phyloP scores from a whole-genome alignment of 1,140 invertebrate species.

The Campoletis sonorensis region DNA sequence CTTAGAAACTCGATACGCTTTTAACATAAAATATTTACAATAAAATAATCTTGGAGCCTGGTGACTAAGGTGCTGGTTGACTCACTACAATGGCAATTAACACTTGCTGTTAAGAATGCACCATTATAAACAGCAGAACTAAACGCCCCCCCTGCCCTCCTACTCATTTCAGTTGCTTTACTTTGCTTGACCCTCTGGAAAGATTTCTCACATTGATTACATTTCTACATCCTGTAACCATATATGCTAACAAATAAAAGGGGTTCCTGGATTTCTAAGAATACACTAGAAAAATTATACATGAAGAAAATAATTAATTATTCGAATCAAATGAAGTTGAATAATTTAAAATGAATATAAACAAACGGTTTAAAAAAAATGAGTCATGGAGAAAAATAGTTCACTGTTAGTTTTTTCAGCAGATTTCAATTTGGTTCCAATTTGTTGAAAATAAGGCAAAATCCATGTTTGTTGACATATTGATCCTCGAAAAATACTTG shows the following conservation, averaged over 20 bases:
- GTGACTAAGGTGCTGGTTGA: slow-evolving; percentile 1
- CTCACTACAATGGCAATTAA: slow-evolving; percentile 25
- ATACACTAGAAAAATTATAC: slow-evolving; percentile 5
- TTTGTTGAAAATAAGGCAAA: no score
- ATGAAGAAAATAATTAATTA: no score
- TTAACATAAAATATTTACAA: neutral
- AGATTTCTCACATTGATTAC: slow-evolving; percentile 45
- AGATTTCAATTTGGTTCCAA: no score
- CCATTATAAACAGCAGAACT: slow-evolving; percentile 11
- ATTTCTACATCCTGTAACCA: slow-evolving; percentile 27
- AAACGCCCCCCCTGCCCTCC: neutral
- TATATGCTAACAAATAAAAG: neutral
- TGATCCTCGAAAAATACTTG: no score
- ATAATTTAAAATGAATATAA: neutral
- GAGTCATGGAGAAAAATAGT: no score
- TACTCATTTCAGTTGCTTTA: neutral
- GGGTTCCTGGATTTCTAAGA: neutral
- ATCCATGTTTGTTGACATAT: no score
- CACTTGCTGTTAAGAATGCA: slow-evolving; percentile 23
- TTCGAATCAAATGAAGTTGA: no score
- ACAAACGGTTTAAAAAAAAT: neutral
- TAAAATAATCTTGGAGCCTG: neutral
- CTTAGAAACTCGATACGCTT: neutral
- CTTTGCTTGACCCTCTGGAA: slow-evolving; percentile 22
- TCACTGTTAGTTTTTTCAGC: no score